Base-by-base conservation (phyloP, 2,797 vertebrate genomes). In the Girardinus metallicus region DNA sequence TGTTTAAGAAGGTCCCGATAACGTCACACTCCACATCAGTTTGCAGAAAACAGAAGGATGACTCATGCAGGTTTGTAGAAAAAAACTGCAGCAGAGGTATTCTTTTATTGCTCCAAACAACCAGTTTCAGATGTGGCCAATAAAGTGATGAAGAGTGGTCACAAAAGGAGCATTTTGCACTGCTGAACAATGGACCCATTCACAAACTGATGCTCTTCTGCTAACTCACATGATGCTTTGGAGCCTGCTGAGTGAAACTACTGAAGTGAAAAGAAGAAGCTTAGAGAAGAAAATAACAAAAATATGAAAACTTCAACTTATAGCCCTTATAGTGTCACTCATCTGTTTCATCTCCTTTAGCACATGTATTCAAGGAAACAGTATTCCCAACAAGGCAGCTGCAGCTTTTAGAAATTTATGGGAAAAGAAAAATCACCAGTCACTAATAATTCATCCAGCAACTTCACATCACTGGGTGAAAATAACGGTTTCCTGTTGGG, bases 401-500 rank as follows among this genome's bases (percentile, higher is more conserved):
- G 62, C 34, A 64, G 34, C 62, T 64, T 21, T 21, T 18, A 36
- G 3, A 36, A 18, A 41, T 68, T 2, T 11, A 66, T 39, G 62
- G 3, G 60, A 0, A 9, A 64, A 60, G 12, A 60, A n/a, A 29
- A 60, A 62, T 62, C 57, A 36, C 60, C 31, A 64, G 31, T 36
- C 31, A 36, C 31, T 21, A 31, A 31, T 36, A 64, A 29, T 34
- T 18, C 62, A 39, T 66, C 34, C 34, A 34, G 21, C 3, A 21
- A 10, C 9, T 3, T 39, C 62, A 10, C 16, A 66, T 66, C 34
- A 47, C 26, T 8, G 39, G 41, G 68, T 43, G 70, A 29, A 80
- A 68, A 12, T 10, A 39, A 51, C 23, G 39, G 62, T 75, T 88
- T 88, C 87, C 85, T 87, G 80, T 78, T 43, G 10, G 47, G 46